These are phyloP conservation scores for Potorous gilbertii DNA, from an alignment of 2,797 vertebrate species.

Conservation along the genomic window DNA sequence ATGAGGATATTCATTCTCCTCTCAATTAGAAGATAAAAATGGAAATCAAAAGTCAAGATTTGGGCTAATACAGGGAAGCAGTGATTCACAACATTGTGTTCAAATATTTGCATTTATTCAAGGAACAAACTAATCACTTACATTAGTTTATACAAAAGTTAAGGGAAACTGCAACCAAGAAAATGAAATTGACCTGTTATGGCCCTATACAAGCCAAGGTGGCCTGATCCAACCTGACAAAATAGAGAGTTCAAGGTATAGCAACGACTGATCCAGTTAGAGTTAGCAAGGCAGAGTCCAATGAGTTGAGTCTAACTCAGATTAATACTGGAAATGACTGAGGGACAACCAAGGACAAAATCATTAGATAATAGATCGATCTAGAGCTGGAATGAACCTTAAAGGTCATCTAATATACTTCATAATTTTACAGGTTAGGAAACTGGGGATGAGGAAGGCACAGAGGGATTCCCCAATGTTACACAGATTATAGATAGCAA, in stretches of 20 bases:
- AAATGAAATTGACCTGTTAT: background rate
- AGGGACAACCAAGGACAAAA: background rate
- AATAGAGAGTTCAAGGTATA: background rate
- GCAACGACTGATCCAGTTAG: background rate
- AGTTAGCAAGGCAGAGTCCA: background rate
- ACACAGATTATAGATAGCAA: background rate
- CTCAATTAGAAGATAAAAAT: background rate
- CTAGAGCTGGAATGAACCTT: background rate
- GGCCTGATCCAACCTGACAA: background rate
- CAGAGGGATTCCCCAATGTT: background rate
- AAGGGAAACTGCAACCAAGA: background rate
- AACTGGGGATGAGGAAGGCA: background rate
- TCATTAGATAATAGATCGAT: background rate
- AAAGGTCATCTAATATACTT: background rate
- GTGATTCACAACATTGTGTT: background rate
- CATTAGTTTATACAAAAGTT: slow-evolving; percentile 41
- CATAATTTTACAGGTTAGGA: background rate
- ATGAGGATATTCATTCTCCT: background rate
- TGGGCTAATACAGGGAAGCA: slow-evolving; percentile 5
- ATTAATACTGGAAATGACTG: slow-evolving; percentile 20
- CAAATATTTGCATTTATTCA: background rate
- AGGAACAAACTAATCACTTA: slow-evolving; percentile 19
- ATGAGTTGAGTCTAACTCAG: slow-evolving; percentile 11
- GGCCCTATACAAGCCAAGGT: background rate
- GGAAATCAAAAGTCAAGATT: slow-evolving; percentile 64